A percentile compares a stretch with the other conserved stretches of the same genome.
Evolutionary conservation across 1,140 invertebrate genomes (phyloP).

Genomic region (Magallana angulata): DNA sequence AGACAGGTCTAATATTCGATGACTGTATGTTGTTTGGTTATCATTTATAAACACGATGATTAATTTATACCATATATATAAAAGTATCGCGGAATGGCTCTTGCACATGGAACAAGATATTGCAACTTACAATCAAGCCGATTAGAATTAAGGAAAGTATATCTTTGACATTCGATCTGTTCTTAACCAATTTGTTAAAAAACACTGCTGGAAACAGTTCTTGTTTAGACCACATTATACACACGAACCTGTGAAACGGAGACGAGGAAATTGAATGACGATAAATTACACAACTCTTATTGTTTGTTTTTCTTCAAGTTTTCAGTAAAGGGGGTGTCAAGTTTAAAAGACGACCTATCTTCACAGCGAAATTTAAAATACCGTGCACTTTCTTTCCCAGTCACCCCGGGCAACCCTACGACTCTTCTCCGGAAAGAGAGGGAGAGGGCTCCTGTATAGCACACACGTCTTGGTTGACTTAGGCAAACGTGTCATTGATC

Average conservation of each 20-base stretch:
- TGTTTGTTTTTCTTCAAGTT: conserved; percentile 20
- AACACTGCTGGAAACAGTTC: too few relatives aligned
- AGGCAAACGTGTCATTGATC: conserved; percentile 7
- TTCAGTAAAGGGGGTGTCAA: conserved; percentile 1
- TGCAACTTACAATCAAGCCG: too few relatives aligned
- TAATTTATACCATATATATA: too few relatives aligned
- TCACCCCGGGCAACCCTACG: neutral
- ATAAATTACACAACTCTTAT: neutral
- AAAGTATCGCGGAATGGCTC: too few relatives aligned
- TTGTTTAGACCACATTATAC: too few relatives aligned
- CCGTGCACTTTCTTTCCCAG: conserved; percentile 22
- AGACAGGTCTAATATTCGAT: too few relatives aligned
- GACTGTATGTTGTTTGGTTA: too few relatives aligned
- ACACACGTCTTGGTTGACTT: neutral
- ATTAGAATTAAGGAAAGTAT: too few relatives aligned
- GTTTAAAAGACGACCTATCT: conserved; percentile 31
- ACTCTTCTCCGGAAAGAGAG: conserved; percentile 9
- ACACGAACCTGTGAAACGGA: neutral
- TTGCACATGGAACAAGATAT: too few relatives aligned
- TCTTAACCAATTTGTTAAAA: too few relatives aligned
- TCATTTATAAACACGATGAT: too few relatives aligned
- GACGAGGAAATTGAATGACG: neutral
- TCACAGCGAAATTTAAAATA: conserved; percentile 17
- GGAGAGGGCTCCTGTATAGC: neutral
- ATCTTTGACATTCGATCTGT: too few relatives aligned